Evolutionary conservation across 1,140 invertebrate species (phyloP), one percentile per base, ranked within the genome.

Genomic region (Tribolium madens): DNA sequence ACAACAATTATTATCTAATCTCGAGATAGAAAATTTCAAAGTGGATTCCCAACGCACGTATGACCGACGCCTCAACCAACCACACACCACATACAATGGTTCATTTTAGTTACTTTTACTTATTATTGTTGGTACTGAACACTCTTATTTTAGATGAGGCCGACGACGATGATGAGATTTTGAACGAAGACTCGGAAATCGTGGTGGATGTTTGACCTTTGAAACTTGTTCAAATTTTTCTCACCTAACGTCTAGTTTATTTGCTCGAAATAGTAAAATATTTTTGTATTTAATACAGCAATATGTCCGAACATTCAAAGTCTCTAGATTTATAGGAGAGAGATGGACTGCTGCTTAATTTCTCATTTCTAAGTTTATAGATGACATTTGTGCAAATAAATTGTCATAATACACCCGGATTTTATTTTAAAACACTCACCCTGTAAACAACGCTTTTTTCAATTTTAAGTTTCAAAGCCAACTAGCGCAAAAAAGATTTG

Each of bases 161-260:
- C 21, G 46, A 72, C 50, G 47, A 71, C 10, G 70, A 72, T 50
- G 70, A 72, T n/a, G 70, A 33, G n/a, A 9, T 33, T 3, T 33
- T 31, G 9, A 73, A 77, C 33, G 81, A 82, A 42, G 79, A 82
- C 26, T 78, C 80, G 12, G 81, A 81, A 48, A 79, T 81, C 36
- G 75, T 77, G 13, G 81, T 81, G 15, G 81, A 81, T 64, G 79
- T 81, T 75, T 81, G 81, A 81, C 76, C 26, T 50, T 72, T n/a
- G 21, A 31, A 52, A 31, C n/a, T 48, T 72, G 13, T 71, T 48
- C 5, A 9, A 72, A 15, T 50, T 50, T 31, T 21, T 13, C 6
- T 2, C 36, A 17, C n/a, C n/a, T n/a, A n/a, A n/a, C 21, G 21
- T 71, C 48, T 71, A 64, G 26, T 33, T 64, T 4, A 18, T 60